Conservation (phyloP, 2,113 vertebrate genomes). For the Tringa solitaria region DNA sequence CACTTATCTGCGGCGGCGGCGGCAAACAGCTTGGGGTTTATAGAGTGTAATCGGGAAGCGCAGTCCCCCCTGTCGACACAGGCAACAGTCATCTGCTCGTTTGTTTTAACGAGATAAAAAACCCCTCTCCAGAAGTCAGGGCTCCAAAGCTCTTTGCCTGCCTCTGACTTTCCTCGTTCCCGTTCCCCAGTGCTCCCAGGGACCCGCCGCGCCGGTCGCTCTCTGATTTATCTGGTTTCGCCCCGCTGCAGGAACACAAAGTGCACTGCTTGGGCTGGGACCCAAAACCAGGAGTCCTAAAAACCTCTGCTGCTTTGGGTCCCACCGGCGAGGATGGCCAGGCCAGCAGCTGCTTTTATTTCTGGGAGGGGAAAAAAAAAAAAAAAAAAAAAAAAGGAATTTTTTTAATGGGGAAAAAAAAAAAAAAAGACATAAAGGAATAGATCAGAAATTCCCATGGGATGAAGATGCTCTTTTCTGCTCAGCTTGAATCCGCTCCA, state of each 20-base stretch:
- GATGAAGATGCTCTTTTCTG: not conserved
- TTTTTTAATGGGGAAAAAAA: not conserved
- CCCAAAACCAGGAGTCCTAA: not conserved
- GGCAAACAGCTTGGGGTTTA: not conserved
- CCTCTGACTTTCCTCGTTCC: not conserved
- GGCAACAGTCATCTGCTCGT: not conserved
- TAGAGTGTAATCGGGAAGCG: not conserved
- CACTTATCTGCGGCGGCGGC: not conserved
- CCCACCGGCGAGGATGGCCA: not conserved
- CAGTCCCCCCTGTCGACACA: not conserved
- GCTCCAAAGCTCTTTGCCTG: not conserved
- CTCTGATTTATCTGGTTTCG: not conserved
- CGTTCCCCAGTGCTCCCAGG: rapidly evolving
- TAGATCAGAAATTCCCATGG: rapidly evolving
- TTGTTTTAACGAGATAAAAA: slow-evolving; percentile 34
- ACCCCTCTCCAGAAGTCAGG: not conserved
- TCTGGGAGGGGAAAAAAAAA: no score
- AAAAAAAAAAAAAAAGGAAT: not conserved
- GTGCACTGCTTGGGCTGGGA: not conserved
- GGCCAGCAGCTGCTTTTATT: rapidly evolving
- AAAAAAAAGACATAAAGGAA: not conserved
- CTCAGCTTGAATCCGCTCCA: not conserved
- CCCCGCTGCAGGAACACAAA: rapidly evolving
- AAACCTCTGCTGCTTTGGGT: not conserved
- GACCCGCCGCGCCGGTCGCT: rapidly evolving